A percentile compares a stretch with the other conserved stretches of the same genome.
These are phyloP conservation scores for Clanis bilineata DNA, from an alignment of 2,888 invertebrate genomes.

Conservation along the genomic window DNA sequence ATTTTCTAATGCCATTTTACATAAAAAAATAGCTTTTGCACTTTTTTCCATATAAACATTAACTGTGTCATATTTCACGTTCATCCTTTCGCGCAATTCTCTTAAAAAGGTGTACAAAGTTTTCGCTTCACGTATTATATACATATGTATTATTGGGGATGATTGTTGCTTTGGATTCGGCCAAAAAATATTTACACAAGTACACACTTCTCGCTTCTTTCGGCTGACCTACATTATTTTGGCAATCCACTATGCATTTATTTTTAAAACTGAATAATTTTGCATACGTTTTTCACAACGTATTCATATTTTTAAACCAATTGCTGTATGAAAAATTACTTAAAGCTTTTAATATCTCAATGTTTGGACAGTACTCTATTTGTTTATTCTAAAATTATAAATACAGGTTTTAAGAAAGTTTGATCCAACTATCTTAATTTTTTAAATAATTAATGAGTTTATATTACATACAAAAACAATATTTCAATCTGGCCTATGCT, in stretches of 20 bases:
- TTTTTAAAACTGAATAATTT: background rate
- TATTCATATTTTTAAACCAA: background rate
- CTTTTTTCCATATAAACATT: too few relatives aligned
- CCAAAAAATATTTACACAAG: background rate
- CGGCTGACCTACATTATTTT: background rate
- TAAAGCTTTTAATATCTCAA: background rate
- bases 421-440: background rate
- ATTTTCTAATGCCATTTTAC: too few relatives aligned
- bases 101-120: too few relatives aligned
- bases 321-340: background rate
- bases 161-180: too few relatives aligned
- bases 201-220: background rate
- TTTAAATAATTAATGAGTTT: background rate
- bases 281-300: background rate
- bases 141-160: too few relatives aligned
- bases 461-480: background rate
- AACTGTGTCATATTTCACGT: too few relatives aligned
- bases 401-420: background rate
- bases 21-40: too few relatives aligned
- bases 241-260: background rate
- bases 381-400: background rate
- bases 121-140: too few relatives aligned
- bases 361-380: background rate
- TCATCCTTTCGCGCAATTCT: too few relatives aligned
- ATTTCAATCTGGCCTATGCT: too few relatives aligned